Conservation (phyloP, 2,797 vertebrate species). For the Gadopsis bispinosus region DNA sequence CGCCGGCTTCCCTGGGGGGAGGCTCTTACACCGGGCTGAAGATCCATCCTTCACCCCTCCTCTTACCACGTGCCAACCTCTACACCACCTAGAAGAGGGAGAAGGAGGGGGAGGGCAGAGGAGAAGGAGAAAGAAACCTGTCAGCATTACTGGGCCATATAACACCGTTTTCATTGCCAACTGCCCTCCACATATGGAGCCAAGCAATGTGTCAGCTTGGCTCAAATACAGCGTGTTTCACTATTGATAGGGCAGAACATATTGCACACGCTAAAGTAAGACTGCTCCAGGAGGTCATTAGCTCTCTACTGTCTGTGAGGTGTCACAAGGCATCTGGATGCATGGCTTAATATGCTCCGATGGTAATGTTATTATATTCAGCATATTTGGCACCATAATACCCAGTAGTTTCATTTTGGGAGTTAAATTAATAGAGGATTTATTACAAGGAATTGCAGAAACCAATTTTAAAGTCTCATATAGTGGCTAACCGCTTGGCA, state of each 20-base stretch:
- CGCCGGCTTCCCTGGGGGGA: slow-evolving; percentile 78
- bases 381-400: slow-evolving; percentile 43
- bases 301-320: slow-evolving; percentile 55
- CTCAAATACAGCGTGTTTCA: slow-evolving; percentile 62
- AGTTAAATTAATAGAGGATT: slow-evolving; percentile 62
- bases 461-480: slow-evolving; percentile 59
- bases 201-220: slow-evolving; percentile 77
- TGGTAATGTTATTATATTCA: slow-evolving; percentile 56
- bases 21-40: slow-evolving; percentile 77
- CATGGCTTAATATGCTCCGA: slow-evolving; percentile 48
- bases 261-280: slow-evolving; percentile 58
- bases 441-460: slow-evolving; percentile 52
- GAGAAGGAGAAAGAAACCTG: slow-evolving; percentile 78
- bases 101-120: slow-evolving; percentile 40
- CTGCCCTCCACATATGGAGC: slow-evolving; percentile 70
- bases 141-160: slow-evolving; percentile 85
- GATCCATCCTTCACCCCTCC: slow-evolving; percentile 78
- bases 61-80: slow-evolving; percentile 69
- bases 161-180: slow-evolving; percentile 80
- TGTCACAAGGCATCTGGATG: slow-evolving; percentile 56
- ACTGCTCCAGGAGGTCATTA: slow-evolving; percentile 61
- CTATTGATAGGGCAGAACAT: slow-evolving; percentile 65
- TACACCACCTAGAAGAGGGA: slow-evolving; percentile 71
- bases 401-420: slow-evolving; percentile 47
- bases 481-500: slow-evolving; percentile 38